These are phyloP conservation scores for Cryptotis parvus DNA, from an alignment of 2,113 vertebrate species.

Conservation along the genomic window DNA sequence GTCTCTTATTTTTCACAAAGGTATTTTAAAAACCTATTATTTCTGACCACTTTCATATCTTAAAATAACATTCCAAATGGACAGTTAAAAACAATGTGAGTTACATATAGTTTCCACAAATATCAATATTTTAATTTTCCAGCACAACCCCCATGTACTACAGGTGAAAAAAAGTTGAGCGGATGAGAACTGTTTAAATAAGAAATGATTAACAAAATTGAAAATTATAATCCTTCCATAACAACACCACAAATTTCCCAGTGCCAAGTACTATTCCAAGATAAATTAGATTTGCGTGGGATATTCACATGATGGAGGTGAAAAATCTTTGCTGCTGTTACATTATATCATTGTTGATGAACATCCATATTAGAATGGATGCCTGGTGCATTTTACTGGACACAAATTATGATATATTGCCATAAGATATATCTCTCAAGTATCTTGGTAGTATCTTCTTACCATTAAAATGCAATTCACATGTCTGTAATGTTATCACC, in stretches of 20 bases:
- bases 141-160: neutral
- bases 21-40: neutral
- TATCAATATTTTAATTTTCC: neutral
- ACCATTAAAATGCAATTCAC: too few relatives aligned
- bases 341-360: neutral
- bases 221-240: neutral
- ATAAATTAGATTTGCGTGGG: neutral
- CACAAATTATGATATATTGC: neutral
- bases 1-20: conserved; percentile 33
- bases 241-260: neutral
- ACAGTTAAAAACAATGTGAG: neutral
- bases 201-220: neutral
- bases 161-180: neutral
- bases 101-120: neutral
- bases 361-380: neutral
- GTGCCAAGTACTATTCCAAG: neutral
- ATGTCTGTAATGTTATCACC: neutral
- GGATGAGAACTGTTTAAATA: neutral
- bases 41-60: neutral
- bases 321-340: neutral
- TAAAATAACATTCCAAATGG: neutral
- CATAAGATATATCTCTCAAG: conserved; percentile 25
- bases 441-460: too few relatives aligned
- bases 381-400: neutral
- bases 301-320: neutral